These are phyloP conservation scores for Coccyzus lansbergi DNA, from an alignment of 2,797 vertebrate genomes.

Conservation along the genomic window DNA sequence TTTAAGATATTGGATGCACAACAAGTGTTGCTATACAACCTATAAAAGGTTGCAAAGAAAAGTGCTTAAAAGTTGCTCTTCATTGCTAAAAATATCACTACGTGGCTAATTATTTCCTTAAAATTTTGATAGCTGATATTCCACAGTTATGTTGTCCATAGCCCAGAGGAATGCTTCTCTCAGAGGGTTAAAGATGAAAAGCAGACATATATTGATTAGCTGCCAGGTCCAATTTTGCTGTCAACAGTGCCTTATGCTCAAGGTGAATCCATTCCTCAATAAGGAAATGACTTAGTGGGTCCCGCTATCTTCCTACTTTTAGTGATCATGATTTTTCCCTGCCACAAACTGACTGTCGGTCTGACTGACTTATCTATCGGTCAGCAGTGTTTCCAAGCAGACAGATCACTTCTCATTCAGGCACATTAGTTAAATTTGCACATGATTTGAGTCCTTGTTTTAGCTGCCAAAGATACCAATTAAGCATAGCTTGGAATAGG, in stretches of 20 bases:
- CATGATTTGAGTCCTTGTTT: background rate
- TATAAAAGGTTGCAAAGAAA: background rate
- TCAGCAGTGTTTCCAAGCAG: background rate
- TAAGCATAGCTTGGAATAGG: background rate
- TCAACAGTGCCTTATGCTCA: background rate
- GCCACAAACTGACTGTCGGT: background rate
- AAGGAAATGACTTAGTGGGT: background rate
- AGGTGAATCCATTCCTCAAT: background rate
- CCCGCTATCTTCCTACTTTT: background rate
- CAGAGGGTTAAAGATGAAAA: background rate
- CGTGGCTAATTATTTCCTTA: background rate
- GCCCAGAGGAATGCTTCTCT: rapidly evolving
- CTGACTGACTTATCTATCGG: background rate
- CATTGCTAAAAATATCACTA: background rate
- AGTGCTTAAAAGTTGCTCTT: background rate
- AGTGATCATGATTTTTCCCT: background rate
- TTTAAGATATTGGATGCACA: background rate
- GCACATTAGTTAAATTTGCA: background rate
- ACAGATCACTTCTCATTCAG: background rate
- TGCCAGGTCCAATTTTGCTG: background rate
- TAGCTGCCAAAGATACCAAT: background rate
- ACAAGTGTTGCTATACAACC: background rate
- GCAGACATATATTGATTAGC: background rate
- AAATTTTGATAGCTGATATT: background rate
- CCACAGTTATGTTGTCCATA: background rate